These are phyloP conservation scores for Lycocerus yunnanus DNA, from an alignment of 2,888 invertebrate genomes.

Conservation along the genomic window DNA sequence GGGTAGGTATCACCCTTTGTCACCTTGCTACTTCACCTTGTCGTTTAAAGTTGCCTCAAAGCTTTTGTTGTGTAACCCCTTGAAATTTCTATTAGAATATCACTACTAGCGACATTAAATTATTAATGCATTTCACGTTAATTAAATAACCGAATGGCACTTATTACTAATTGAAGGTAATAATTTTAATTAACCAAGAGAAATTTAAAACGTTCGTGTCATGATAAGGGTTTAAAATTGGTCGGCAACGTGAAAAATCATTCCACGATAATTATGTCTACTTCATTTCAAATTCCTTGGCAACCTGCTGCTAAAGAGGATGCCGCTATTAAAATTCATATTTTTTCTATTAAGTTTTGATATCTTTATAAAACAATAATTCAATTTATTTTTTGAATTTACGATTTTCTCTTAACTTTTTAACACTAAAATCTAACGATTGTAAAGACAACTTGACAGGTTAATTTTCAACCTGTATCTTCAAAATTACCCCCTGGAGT, in stretches of 20 bases:
- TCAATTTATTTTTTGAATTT: neutral
- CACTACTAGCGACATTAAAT: neutral
- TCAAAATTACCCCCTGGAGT: conserved; percentile 18
- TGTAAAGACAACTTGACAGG: conserved; percentile 12
- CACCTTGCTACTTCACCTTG: conserved; percentile 11
- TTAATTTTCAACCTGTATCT: conserved; percentile 13
- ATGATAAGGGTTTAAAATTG: neutral
- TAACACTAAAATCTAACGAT: neutral
- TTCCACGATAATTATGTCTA: neutral
- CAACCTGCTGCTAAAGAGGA: neutral
- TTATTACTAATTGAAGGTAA: neutral
- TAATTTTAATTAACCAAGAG: neutral
- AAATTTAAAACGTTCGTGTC: neutral
- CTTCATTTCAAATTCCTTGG: neutral
- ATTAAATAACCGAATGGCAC: neutral
- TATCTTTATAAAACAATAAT: neutral
- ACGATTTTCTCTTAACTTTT: neutral
- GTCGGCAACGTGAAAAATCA: neutral
- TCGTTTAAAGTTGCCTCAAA: conserved; percentile 8
- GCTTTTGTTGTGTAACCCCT: neutral
- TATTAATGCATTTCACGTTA: neutral
- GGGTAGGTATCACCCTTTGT: conserved; percentile 14
- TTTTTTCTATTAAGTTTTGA: neutral
- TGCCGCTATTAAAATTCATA: neutral
- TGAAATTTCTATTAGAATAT: conserved; percentile 2